These are phyloP conservation scores for Eidolon helvum DNA, from an alignment of 2,113 vertebrate genomes.

Conservation along the genomic window DNA sequence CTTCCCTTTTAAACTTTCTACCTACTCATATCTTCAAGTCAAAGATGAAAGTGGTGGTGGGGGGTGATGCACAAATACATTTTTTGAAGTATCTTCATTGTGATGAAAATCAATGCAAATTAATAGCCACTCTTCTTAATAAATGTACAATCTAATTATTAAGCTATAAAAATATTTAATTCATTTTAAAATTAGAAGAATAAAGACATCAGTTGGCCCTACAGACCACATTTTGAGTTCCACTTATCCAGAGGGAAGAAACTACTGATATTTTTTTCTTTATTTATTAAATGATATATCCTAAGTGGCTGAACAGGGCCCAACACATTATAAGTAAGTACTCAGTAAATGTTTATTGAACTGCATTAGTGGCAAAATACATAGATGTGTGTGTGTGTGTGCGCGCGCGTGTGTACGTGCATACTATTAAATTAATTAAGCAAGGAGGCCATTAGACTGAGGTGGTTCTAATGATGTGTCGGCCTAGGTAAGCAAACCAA, in stretches of 20 bases:
- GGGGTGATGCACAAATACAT: background rate
- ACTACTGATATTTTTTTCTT: background rate
- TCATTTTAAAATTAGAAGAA: background rate
- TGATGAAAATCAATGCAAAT: no score
- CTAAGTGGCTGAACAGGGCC: background rate
- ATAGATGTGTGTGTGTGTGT: background rate
- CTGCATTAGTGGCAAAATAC: background rate
- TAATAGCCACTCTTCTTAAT: no score
- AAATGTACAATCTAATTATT: no score
- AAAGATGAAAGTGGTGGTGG: background rate
- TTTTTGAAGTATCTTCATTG: background rate
- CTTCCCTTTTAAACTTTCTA: no score
- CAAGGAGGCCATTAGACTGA: background rate
- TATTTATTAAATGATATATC: background rate
- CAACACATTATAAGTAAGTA: background rate
- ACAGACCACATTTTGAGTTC: background rate
- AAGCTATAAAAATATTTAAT: no score
- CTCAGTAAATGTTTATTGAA: background rate
- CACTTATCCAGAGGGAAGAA: background rate
- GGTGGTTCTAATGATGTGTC: no score
- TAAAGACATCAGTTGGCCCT: background rate
- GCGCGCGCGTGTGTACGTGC: no score
- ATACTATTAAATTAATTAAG: background rate
- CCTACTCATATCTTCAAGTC: background rate
- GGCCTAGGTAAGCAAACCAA: background rate